Evolutionary conservation across 2,888 invertebrate genomes (phyloP), one percentile per base, ranked within the genome.

Genomic region (Amphipoea lucens): DNA sequence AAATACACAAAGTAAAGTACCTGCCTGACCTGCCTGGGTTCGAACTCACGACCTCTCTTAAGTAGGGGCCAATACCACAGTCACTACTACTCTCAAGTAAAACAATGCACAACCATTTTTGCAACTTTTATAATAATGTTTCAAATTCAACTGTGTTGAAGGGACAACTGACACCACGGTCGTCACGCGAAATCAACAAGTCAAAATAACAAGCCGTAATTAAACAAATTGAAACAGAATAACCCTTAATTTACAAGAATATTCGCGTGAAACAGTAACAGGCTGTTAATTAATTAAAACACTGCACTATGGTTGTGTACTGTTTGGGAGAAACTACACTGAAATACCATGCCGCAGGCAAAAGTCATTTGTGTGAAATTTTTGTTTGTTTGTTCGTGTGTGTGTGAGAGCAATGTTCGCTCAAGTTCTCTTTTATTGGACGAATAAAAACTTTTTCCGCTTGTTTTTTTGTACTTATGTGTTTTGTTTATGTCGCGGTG

Each of bases 201-300:
- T 60, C 29, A 60, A 60, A 67, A 54, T 48, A 63, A 54, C 40
- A 60, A 29, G 45, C n/a, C 1, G 6, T 20, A 83, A 36, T 63
- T 40, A 73, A 54, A 73, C 45, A 23, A 54, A 54, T 60, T 60
- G 36, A 57, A 74, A 74, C 74, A 36, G 40, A 65, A 74, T 67
- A 80, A 63, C 40, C 54, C 54, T 1, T 60, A 4, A 72, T 76
- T 78, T 40, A 68, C 51, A 68, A 51, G 79, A 79, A 83, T 66
- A 75, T 75, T 68, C 65, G 36, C 48, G 48, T 60, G 68, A 78
- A 81, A 79, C 78, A 77, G 48, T 76, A 80, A 79, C 78, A 70
- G 65, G 51, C n/a, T 51, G 78, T 81, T 84, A 87, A 87, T 84
- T 76, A 82, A 78, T 80, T 82, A 79, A 84, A 87, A 84, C 78